phyloP scores from a whole-genome alignment of 1,140 invertebrate genomes.

The Andrena cerasifolii region DNA sequence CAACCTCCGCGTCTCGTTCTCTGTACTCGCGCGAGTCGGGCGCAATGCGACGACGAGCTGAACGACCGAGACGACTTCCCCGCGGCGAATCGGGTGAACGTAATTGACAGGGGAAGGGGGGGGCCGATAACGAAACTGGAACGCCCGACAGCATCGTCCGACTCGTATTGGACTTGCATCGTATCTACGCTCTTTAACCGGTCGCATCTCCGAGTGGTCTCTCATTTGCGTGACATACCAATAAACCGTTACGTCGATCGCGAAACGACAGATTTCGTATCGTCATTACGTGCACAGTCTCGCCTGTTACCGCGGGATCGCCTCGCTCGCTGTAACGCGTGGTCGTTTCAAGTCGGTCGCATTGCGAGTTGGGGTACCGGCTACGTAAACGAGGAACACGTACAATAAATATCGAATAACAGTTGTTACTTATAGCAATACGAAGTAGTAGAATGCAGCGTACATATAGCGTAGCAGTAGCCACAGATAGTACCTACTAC shows the following conservation, averaged over 20 bases:
- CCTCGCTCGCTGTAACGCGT: conserved; percentile 21
- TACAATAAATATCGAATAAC: conserved; percentile 77
- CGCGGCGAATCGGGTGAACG: neutral
- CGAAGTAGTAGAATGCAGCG: conserved; percentile 73
- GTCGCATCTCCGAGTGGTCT: neutral
- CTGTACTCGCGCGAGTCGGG: conserved; percentile 18
- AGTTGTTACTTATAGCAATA: conserved; percentile 73
- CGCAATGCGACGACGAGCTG: conserved; percentile 27
- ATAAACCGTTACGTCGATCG: conserved; percentile 14
- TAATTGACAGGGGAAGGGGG: no score
- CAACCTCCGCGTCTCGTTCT: conserved; percentile 31
- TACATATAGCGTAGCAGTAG: conserved; percentile 73
- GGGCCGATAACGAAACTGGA: neutral
- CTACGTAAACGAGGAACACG: conserved; percentile 74
- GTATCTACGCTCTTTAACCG: neutral
- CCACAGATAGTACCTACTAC: conserved; percentile 68
- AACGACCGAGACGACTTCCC: conserved; percentile 26
- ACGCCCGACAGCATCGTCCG: neutral
- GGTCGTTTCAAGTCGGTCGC: conserved; percentile 61
- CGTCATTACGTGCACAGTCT: conserved; percentile 3
- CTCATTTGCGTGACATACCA: neutral
- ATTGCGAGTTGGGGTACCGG: conserved; percentile 58
- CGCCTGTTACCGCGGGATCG: conserved; percentile 27
- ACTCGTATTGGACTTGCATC: neutral
- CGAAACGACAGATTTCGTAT: conserved; percentile 28